Evolutionary conservation across 2,888 invertebrate genomes (phyloP), one percentile per base, ranked within the genome.

Genomic region (Trissolcus brochymenae): DNA sequence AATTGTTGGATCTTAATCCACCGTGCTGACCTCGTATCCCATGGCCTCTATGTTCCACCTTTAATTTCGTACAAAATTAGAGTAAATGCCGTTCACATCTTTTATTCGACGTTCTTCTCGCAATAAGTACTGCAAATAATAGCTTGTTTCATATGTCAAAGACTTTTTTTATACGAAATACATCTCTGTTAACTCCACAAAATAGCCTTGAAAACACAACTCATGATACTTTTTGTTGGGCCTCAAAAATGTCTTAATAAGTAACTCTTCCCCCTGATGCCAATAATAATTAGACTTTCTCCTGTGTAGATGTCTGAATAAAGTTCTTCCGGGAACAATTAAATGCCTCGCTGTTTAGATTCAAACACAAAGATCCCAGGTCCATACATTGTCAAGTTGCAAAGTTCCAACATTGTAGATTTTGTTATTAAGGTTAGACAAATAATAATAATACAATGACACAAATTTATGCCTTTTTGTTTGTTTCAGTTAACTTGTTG

Each of bases 1-100:
- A 78, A 73, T 65, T 74, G 81, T 80, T 82, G 83, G 84, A 81
- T 84, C 85, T 85, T 84, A 85, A 86, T 86, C 85, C 85, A 71
- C 80, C 71, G 64, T 13, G 11, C 56, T 71, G 68, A 60, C 64
- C 59, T 65, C 65, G 46, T 59, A 68, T 54, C 60, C 64, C 19
- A 50, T 35, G 11, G 35, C 11, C 35, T 35, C 35, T 35, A 35
- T 35, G n/a, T 41, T 54, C 43, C 59, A 62, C 17, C 19, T 49
- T 53, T 65, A 76, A 76, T 76, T 70, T 70, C 56, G 60, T 14
- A 13, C 43, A 49, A 66, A 76, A 76, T 76, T 66, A 59, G 76
- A 76, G 76, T 71, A 76, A 66, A 65, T 65, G 61, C 71, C 76
- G 71, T 71, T 71, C 62, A 70, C 66, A 57, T 49, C 54, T 65